A percentile compares a stretch with the other conserved stretches of the same genome.
phyloP scores from a whole-genome alignment of 2,797 vertebrate genomes.

The Chelon auratus region DNA sequence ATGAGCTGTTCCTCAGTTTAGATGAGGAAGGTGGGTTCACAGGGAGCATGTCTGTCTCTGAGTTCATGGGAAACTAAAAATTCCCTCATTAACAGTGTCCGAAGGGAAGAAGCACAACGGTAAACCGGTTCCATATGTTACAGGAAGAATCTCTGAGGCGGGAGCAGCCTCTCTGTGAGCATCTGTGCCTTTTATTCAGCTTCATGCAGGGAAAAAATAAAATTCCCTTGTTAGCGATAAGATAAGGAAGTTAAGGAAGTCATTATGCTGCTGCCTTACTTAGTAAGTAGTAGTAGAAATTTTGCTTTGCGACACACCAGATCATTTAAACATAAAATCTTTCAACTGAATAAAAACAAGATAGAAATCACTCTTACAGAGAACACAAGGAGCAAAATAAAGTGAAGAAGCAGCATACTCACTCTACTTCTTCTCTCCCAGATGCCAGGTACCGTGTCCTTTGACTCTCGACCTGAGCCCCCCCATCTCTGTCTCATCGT shows the following conservation, averaged over 20 bases:
- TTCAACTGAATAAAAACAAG: neutral
- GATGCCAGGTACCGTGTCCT: slow-evolving; percentile 67
- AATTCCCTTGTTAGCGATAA: slow-evolving; percentile 1
- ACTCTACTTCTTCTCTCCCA: slow-evolving; percentile 68
- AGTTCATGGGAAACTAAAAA: slow-evolving; percentile 46
- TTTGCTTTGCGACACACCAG: no score
- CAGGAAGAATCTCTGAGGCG: slow-evolving; percentile 62
- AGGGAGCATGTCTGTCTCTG: slow-evolving; percentile 20
- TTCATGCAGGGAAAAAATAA: slow-evolving; percentile 6
- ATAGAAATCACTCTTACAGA: slow-evolving; percentile 9
- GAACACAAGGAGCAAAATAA: slow-evolving; percentile 12
- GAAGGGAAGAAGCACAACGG: slow-evolving; percentile 61
- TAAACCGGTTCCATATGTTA: slow-evolving; percentile 75
- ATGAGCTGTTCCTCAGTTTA: slow-evolving; percentile 20
- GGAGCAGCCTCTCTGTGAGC: slow-evolving; percentile 33
- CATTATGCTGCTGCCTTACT: neutral
- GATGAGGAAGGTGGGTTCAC: slow-evolving; percentile 9
- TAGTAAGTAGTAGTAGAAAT: neutral
- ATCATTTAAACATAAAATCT: no score
- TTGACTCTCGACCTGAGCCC: slow-evolving; percentile 66
- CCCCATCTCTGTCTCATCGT: slow-evolving; percentile 54
- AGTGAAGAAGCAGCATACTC: slow-evolving; percentile 73
- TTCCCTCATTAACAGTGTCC: slow-evolving; percentile 74
- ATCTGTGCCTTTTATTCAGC: slow-evolving; percentile 51
- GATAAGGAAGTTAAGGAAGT: slow-evolving; percentile 2